Conservation (phyloP, 2,113 vertebrate species). For the Climacteris rufus region DNA sequence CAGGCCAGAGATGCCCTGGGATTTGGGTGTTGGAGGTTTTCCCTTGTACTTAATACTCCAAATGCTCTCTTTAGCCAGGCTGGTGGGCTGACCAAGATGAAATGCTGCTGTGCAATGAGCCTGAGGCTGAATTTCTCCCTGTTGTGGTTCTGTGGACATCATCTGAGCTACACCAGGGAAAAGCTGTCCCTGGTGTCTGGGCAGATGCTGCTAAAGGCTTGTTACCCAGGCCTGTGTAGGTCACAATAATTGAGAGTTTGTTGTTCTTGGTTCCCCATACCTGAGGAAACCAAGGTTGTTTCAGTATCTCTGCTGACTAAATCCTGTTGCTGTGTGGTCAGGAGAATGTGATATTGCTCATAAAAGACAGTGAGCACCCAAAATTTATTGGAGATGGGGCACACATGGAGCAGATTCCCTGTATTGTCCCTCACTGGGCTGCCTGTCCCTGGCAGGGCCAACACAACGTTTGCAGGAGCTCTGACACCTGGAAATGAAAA, state of each 20-base stretch:
- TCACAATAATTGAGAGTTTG: not conserved
- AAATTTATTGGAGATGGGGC: not conserved
- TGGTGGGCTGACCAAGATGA: not conserved
- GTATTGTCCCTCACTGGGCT: not conserved
- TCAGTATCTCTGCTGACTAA: not conserved
- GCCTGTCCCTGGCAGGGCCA: not conserved
- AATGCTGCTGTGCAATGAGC: not conserved
- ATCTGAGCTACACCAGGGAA: not conserved
- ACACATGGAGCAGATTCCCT: not conserved
- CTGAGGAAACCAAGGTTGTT: not conserved
- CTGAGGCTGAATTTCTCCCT: not conserved
- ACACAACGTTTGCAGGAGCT: fast-evolving
- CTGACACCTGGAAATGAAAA: not conserved
- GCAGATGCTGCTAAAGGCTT: not conserved
- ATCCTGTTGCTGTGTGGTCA: not conserved
- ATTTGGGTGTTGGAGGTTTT: slow-evolving; percentile 1
- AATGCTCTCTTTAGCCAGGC: not conserved
- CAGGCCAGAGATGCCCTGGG: not conserved
- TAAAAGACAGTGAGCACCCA: not conserved
- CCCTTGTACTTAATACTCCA: not conserved
- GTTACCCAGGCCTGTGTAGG: not conserved
- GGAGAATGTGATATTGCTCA: not conserved
- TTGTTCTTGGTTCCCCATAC: not conserved
- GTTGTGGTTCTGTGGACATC: not conserved
- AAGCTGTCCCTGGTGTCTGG: not conserved